Conservation (phyloP, 1,140 invertebrate genomes). For the Pantala flavescens region DNA sequence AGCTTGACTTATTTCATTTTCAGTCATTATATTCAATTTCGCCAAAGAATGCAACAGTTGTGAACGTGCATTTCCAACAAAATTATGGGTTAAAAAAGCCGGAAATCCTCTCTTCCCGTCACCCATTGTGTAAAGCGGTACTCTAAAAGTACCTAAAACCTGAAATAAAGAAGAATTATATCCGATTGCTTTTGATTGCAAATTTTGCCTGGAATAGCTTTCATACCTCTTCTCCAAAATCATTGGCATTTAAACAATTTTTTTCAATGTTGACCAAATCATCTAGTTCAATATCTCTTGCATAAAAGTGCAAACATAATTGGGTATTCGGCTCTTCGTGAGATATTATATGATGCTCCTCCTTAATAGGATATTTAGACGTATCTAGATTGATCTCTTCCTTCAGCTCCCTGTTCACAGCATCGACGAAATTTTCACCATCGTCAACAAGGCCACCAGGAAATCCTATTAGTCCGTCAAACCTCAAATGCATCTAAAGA, state of each 20-base stretch:
- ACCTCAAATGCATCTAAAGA: constrained; percentile 45
- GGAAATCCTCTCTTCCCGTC: constrained; percentile 42
- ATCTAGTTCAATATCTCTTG: constrained; percentile 34
- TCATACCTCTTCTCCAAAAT: constrained; percentile 38
- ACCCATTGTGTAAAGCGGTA: constrained; percentile 42
- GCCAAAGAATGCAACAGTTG: constrained; percentile 33
- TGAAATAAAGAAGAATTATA: constrained; percentile 26
- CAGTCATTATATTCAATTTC: constrained; percentile 24
- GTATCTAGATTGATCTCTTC: constrained; percentile 45
- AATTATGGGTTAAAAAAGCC: constrained; percentile 41
- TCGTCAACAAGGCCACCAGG: constrained; percentile 43
- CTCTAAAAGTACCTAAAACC: constrained; percentile 38
- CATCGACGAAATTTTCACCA: constrained; percentile 34
- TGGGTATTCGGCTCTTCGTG: constrained; percentile 30
- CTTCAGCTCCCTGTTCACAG: constrained; percentile 40
- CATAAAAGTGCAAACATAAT: constrained; percentile 40
- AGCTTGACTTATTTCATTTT: constrained; percentile 26
- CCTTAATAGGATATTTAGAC: constrained; percentile 20
- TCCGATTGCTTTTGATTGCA: neutral
- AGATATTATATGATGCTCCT: constrained; percentile 24
- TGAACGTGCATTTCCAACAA: constrained; percentile 38
- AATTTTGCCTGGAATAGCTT: neutral
- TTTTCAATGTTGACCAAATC: constrained; percentile 35
- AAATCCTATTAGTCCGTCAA: constrained; percentile 49
- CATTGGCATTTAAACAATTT: constrained; percentile 28